phyloP scores from a whole-genome alignment of 64 coral and sea anemone genomes.

The Stichodactyla mertensii region DNA sequence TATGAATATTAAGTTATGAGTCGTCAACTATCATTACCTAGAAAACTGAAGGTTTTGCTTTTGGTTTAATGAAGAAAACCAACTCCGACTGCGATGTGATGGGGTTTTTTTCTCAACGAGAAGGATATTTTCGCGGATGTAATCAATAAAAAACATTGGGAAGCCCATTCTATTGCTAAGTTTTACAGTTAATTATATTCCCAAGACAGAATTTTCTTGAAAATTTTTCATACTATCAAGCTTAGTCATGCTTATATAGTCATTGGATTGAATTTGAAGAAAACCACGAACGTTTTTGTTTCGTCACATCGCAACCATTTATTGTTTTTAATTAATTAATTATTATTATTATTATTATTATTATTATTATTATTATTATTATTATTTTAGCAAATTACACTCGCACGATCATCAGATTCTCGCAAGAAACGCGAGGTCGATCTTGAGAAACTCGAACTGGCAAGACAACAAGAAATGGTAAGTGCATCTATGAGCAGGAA shows the following conservation, averaged over 20 bases:
- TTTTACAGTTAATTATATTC: background rate
- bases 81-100: background rate
- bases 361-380: background rate
- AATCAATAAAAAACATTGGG: background rate
- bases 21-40: background rate
- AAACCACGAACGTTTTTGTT: background rate
- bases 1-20: background rate
- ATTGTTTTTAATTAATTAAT: background rate
- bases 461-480: constrained; percentile 73
- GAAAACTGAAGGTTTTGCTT: background rate
- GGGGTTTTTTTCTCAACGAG: too few relatives aligned
- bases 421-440: constrained; percentile 66
- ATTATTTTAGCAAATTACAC: background rate
- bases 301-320: background rate
- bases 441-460: constrained; percentile 56
- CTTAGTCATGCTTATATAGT: background rate
- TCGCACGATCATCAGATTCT: constrained; percentile 17
- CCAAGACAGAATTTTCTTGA: background rate
- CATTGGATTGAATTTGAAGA: background rate
- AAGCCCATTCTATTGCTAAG: background rate
- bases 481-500: constrained; percentile 2
- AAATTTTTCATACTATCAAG: background rate
- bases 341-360: background rate
- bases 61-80: background rate
- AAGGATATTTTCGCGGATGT: too few relatives aligned